A percentile compares a stretch with the other conserved stretches of the same genome.
phyloP scores from a whole-genome alignment of 2,113 vertebrate species.

The Aplodontia rufa region DNA sequence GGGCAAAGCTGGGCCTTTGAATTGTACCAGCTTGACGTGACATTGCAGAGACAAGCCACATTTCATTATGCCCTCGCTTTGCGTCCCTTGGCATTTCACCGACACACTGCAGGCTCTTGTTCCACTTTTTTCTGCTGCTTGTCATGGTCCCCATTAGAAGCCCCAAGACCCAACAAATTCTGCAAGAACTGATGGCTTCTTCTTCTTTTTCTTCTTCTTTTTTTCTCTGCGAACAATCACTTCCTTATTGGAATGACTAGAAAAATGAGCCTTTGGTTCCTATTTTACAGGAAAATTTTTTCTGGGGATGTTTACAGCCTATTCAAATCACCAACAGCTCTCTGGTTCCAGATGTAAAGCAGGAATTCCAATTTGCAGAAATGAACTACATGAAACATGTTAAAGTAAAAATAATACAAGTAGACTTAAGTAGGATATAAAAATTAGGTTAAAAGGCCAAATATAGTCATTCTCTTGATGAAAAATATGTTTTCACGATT shows the following conservation, averaged over 20 bases:
- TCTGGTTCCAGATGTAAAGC: slow-evolving; percentile 6
- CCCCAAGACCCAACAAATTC: slow-evolving; percentile 63
- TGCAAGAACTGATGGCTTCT: slow-evolving; percentile 41
- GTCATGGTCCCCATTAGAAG: slow-evolving; percentile 65
- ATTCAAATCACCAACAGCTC: not conserved
- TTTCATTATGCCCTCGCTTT: slow-evolving; percentile 78
- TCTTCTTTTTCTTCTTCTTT: too few relatives aligned
- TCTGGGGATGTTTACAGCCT: not conserved
- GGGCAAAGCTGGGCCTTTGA: slow-evolving; percentile 70
- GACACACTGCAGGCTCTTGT: slow-evolving; percentile 81
- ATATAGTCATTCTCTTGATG: not conserved
- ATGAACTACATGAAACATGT: not conserved
- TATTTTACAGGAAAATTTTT: slow-evolving; percentile 31
- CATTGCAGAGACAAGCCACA: slow-evolving; percentile 76
- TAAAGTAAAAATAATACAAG: slow-evolving; percentile 48
- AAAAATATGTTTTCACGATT: slow-evolving; percentile 17
- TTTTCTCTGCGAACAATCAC: slow-evolving; percentile 58
- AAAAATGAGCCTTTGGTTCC: slow-evolving; percentile 41
- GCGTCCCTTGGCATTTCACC: slow-evolving; percentile 75
- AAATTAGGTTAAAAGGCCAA: not conserved
- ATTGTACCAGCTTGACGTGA: slow-evolving; percentile 76
- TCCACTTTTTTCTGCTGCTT: slow-evolving; percentile 70
- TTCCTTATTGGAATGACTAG: slow-evolving; percentile 66
- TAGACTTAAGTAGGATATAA: not conserved
- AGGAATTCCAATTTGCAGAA: not conserved